Evolutionary conservation across 1,140 invertebrate species (phyloP).

Genomic region (Leptinotarsa undecemlineata): DNA sequence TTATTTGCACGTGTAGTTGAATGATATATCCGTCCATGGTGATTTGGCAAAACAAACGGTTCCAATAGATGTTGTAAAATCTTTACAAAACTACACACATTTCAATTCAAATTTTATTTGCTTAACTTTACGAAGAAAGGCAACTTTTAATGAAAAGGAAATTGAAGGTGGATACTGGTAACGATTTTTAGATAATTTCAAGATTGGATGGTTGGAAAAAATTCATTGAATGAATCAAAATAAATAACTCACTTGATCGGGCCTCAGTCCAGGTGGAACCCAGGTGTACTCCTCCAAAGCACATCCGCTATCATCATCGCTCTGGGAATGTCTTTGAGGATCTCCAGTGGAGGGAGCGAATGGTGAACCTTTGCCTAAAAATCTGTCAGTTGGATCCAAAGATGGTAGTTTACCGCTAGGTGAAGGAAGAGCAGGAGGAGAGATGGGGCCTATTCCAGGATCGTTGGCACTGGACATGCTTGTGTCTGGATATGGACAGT

Average conservation of each 20-base stretch:
- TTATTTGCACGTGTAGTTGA: too few species aligned
- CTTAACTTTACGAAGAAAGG: too few species aligned
- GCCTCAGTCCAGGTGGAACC: slow-evolving; percentile 93
- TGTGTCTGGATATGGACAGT: slow-evolving; percentile 54
- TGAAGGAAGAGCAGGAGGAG: slow-evolving; percentile 42
- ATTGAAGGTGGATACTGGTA: too few species aligned
- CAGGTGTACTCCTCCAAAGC: slow-evolving; percentile 97
- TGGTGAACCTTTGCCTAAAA: slow-evolving; percentile 58
- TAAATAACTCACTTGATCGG: slow-evolving; percentile 79
- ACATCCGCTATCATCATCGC: slow-evolving; percentile 95
- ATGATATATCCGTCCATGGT: too few species aligned
- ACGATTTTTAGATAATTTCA: too few species aligned
- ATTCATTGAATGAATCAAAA: too few species aligned
- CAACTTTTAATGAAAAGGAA: too few species aligned
- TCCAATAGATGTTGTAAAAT: too few species aligned
- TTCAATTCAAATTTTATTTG: too few species aligned
- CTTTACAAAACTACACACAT: too few species aligned
- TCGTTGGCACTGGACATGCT: slow-evolving; percentile 42
- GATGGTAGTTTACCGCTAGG: slow-evolving; percentile 54
- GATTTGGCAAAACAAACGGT: too few species aligned
- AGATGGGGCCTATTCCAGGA: slow-evolving; percentile 38
- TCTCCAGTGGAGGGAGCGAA: slow-evolving; percentile 56
- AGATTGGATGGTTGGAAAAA: too few species aligned
- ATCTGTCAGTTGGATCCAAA: slow-evolving; percentile 55
- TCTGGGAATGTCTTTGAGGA: slow-evolving; percentile 87